These are phyloP conservation scores for Heliconius ethilla DNA, from an alignment of 2,888 invertebrate genomes.

Conservation along the genomic window DNA sequence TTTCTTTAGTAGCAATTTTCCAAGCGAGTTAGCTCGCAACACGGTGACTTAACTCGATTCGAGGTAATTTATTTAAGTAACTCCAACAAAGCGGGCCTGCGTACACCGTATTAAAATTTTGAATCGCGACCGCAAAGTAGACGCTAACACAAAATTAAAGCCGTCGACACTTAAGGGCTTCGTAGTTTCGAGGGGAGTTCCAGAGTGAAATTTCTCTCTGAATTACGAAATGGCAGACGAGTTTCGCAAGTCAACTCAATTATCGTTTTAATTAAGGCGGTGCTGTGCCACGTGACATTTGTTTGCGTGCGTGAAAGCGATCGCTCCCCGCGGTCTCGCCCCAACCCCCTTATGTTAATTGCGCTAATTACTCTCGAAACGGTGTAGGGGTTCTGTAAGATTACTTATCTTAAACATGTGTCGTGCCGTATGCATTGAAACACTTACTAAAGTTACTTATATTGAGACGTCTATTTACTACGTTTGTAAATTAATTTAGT, in stretches of 20 bases:
- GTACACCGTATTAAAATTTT: constrained; percentile 77
- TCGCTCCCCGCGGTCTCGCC: constrained; percentile 55
- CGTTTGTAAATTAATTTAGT: not conserved
- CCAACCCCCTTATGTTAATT: constrained; percentile 73
- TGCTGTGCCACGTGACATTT: constrained; percentile 80
- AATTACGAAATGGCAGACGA: constrained; percentile 81
- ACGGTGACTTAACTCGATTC: constrained; percentile 66
- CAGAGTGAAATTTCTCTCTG: constrained; percentile 74
- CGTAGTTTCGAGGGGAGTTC: constrained; percentile 77
- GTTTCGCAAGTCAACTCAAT: constrained; percentile 82
- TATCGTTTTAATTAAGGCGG: constrained; percentile 82
- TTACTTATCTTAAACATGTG: constrained; percentile 79
- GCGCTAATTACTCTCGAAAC: constrained; percentile 83
- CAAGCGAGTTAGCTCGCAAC: constrained; percentile 60
- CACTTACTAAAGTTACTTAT: constrained; percentile 46
- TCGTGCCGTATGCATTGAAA: constrained; percentile 51
- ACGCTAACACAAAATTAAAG: constrained; percentile 81
- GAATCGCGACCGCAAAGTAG: constrained; percentile 77
- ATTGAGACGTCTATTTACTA: not conserved
- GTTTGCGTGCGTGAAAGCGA: constrained; percentile 81
- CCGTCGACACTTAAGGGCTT: constrained; percentile 79
- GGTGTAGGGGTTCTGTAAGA: constrained; percentile 77
- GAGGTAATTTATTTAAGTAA: constrained; percentile 77
- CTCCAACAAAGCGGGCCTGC: constrained; percentile 71
- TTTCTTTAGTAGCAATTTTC: constrained; percentile 58